Base-by-base conservation (phyloP, 2,113 vertebrate species). In the Channa maculata region DNA sequence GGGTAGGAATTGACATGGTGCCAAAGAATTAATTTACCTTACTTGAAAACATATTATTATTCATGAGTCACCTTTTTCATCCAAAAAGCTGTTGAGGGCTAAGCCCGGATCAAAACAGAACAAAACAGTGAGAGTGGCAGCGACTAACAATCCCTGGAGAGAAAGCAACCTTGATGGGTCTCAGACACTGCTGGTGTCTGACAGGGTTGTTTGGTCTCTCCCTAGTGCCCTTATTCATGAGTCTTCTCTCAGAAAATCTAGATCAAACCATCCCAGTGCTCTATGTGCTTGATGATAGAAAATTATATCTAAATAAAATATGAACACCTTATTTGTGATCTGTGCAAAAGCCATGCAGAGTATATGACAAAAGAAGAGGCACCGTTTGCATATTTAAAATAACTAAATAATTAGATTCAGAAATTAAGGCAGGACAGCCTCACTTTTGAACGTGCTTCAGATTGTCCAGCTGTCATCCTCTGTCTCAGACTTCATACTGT, bases 41-140 rank as follows among this genome's bases (percentile, higher is more conserved):
- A 48, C 73, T 83, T 65, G 66, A 80, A 87, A 85, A 77, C 58
- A 75, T 48, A 82, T 88, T 68, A 87, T 86, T 86, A 88, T 87
- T 89, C 79, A 90, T 83, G 84, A 88, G 71, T 87, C 79, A 88
- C 87, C 83, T 84, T 85, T 88, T 62, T 87, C 75, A 80, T 81
- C 81, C 79, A 66, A 86, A 87, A 79, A 86, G 82, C 81, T 67
- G 78, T 75, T 75, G 81, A 75, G 68, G 76, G 69, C 83, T 79
- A 75, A 91, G 81, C 75, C 71, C 71, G 81, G 83, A 90, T 92
- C 87, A 87, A 79, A 90, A 78, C 79, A 55, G 50, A 86, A 85
- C 79, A 82, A 84, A 79, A 81, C 75, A 50, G 72, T 39, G 79
- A 85, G 86, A 86, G 51, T 34, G 77, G 59, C 74, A 83, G 85